Evolutionary conservation across 2,888 invertebrate species (phyloP), one percentile per base, ranked within the genome.

Genomic region (Ferdinandea cuprea): DNA sequence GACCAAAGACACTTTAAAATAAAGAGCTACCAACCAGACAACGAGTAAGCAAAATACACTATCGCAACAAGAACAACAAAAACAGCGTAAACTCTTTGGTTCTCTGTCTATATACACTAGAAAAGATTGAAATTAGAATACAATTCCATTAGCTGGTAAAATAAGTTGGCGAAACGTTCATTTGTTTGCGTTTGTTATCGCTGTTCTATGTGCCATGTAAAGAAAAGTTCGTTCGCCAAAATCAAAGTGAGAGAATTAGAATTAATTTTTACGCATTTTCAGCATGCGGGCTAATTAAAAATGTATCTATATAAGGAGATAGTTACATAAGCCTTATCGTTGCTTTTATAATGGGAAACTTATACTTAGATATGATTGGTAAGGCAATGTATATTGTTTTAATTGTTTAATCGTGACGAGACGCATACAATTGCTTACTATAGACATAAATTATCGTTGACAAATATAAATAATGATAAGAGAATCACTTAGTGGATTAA

Each of bases 91-190:
- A n/a, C n/a, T n/a, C 21, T 3, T 3, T 25, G 3, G 25, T 13
- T 7, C 5, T 40, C 63, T 19, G 32, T 6, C 17, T 46, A 32
- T 13, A 32, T 52, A 13, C 30, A 6, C 13, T 15, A 17, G 9
- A 63, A 32, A 17, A 72, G 61, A 61, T n/a, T 42, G 32, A 61
- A 72, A 35, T 72, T 72, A 59, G 61, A 61, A 61, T 52, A 72
- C 40, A 48, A 48, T 48, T 48, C 56, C 25, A 46, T 46, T 56
- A 15, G 21, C 2, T 25, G 25, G 56, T 9, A 35, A 15, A 25
- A 13, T 25, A 63, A 46, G 37, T 21, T 25, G 37, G 21, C 35
- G 40, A 65, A 25, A 15, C 9, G 28, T 11, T 44, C 63, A 54
- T 73, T 44, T 73, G 63, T 63, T 63, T 52, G 72, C 44, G 8